These are phyloP conservation scores for Rhyacophila brunnea DNA, from an alignment of 1,140 invertebrate genomes.

Conservation along the genomic window DNA sequence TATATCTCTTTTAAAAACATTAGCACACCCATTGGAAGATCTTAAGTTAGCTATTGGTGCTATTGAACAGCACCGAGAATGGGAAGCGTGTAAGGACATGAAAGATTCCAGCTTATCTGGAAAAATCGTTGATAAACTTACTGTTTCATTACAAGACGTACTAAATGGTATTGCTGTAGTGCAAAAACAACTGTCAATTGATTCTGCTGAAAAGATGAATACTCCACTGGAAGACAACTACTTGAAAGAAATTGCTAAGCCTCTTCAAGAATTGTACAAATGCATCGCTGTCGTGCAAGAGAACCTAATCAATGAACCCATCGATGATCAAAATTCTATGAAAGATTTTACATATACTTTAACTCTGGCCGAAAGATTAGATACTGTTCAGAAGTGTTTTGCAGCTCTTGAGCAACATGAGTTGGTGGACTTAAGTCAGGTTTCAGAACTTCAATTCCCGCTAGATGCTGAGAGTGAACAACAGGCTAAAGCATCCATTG, in stretches of 20 bases:
- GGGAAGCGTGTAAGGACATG: conserved; percentile 26
- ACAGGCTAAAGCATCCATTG: conserved; percentile 25
- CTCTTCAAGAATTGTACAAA: conserved; percentile 46
- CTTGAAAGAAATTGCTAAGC: conserved; percentile 40
- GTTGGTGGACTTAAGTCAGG: conserved; percentile 25
- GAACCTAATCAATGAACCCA: conserved; percentile 34
- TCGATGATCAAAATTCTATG: conserved; percentile 26
- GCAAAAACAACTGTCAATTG: conserved; percentile 22
- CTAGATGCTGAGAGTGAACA: conserved; percentile 16
- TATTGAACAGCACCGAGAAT: conserved; percentile 33
- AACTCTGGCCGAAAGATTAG: conserved; percentile 33
- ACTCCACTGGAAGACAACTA: background rate
- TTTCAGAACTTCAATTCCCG: conserved; percentile 22
- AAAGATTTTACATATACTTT: conserved; percentile 29
- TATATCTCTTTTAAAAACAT: conserved; percentile 32
- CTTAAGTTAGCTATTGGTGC: conserved; percentile 34
- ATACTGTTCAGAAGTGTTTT: conserved; percentile 36
- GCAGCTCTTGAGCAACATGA: conserved; percentile 31
- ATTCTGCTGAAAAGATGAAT: conserved; percentile 7
- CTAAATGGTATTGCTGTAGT: conserved; percentile 29
- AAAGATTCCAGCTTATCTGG: background rate
- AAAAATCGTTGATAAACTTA: conserved; percentile 9
- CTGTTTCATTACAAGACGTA: conserved; percentile 26
- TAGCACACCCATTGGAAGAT: conserved; percentile 37
- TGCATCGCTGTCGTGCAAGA: conserved; percentile 42